Base-by-base conservation (phyloP, 2,888 invertebrate species). In the Neelides folsomi region DNA sequence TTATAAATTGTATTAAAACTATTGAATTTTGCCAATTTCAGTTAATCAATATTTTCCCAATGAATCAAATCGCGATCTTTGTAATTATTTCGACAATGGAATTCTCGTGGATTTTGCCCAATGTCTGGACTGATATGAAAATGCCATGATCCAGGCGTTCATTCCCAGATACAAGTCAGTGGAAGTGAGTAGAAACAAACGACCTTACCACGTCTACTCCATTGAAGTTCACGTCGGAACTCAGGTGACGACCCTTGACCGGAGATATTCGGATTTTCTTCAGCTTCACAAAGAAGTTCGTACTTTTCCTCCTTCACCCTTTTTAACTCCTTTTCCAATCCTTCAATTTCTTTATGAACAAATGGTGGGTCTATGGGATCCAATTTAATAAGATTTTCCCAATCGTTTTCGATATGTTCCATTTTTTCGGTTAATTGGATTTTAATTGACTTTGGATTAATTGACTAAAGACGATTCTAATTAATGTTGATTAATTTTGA, bases 141-240 rank as follows among this genome's bases (percentile, higher is more conserved):
- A 54, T 56, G 58, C 58, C 54, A 58, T 58, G 58, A 58, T 58
- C 54, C 54, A 51, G 45, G 56, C 54, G 42, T 58, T 56, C 48
- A 56, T 58, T 40, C 48, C 56, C 34, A 53, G 56, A 52, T 58
- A 58, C 49, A 56, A 52, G 49, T 52, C 54, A 34, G 58, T 58
- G 44, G 58, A 58, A 53, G 56, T 58, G 35, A 51, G 53, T 41
- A 56, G 58, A 50, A 49, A 53, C 49, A 56, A 56, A 36, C 56
- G 56, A 40, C 41, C 47, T 41, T 59, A 52, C 47, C 53, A 58
- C 47, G 56, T 56, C 5, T 59, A 59, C 36, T 47, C 51, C 18
- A 52, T 56, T 41, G 56, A 59, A 55, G 52, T 57, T 37, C 53
- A 54, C 18, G 18, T 46, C 20, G 45, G 52, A 39, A 53, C 56